Evolutionary conservation across 2,888 invertebrate species (phyloP).

Genomic region (Balanococcus diminutus): DNA sequence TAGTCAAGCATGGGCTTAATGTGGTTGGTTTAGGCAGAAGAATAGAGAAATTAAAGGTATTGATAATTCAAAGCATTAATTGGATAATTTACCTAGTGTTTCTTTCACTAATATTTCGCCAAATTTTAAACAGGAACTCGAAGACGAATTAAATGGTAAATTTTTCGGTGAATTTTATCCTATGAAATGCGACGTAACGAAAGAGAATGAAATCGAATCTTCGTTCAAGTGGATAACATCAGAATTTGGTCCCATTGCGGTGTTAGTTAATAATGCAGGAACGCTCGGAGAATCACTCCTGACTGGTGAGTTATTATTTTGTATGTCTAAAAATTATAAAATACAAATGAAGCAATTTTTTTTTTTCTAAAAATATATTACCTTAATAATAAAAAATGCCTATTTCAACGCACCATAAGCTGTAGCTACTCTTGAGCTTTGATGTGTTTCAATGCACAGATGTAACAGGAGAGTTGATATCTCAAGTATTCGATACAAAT

Average conservation of each 20-base stretch:
- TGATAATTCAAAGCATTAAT: background rate
- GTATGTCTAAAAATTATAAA: background rate
- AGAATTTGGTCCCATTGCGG: background rate
- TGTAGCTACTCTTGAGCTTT: too few relatives aligned
- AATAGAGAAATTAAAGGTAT: constrained; percentile 63
- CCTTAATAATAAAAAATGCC: background rate
- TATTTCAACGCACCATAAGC: too few relatives aligned
- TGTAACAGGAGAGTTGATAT: background rate
- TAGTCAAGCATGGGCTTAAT: constrained; percentile 64
- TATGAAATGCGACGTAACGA: background rate
- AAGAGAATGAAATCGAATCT: constrained; percentile 21
- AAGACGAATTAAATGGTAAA: background rate
- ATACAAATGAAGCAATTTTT: too few relatives aligned
- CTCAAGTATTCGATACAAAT: constrained; percentile 4
- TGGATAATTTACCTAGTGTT: background rate
- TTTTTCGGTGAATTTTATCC: background rate
- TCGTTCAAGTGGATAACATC: background rate
- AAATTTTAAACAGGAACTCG: background rate
- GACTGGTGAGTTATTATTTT: background rate
- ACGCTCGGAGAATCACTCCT: background rate
- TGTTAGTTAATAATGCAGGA: constrained; percentile 21
- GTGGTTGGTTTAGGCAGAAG: constrained; percentile 66
- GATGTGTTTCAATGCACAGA: background rate
- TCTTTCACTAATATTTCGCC: background rate
- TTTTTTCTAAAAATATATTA: background rate